Evolutionary conservation across 2,797 vertebrate genomes (phyloP), one percentile per base, ranked within the genome.

Genomic region (Knipowitschia caucasica): DNA sequence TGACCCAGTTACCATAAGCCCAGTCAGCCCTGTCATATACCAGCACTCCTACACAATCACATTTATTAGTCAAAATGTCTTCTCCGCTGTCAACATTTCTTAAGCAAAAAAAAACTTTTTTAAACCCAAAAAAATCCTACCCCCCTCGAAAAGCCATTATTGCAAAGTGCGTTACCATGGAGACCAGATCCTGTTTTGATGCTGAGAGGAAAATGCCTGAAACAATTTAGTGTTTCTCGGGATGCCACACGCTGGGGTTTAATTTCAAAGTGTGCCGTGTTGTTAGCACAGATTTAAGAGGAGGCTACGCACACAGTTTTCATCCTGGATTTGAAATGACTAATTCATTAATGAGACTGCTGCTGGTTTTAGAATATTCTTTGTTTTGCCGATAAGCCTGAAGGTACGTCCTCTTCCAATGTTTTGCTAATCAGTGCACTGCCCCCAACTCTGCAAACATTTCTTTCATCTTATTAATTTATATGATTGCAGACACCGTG

Each of bases 1-100:
- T 80, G 81, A 83, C 79, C 82, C 75, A 81, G 12, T 31, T 30
- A 5, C 27, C 45, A 47, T 47, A 47, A 47, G 0, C 17, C 17
- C 27, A 4, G 1, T 21, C 45, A 14, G 27, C 45, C 4, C 45
- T 47, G 17, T 21, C 44, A 30, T 46, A 12, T 7, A 12, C 8
- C 26, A 12, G n/a, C 5, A 15, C 44, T 46, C 26, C 40, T 24
- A n/a, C 21, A 25, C 40, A 71, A 75, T 78, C 70, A 75, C 50
- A 38, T 54, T 25, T 69, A 70, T 65, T 55, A 75, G 62, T 69
- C 11, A 40, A 27, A 56, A 43, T 53, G 58, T 59, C 51, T 50
- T 5, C n/a, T 47, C 61, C 47, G 50, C 70, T 64, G 71, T 64
- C 63, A 50, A 8, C n/a, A 9, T 10, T 33, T 57, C 51, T 31